Evolutionary conservation across 2,888 invertebrate species (phyloP).

Genomic region (Tenthredo amoena): DNA sequence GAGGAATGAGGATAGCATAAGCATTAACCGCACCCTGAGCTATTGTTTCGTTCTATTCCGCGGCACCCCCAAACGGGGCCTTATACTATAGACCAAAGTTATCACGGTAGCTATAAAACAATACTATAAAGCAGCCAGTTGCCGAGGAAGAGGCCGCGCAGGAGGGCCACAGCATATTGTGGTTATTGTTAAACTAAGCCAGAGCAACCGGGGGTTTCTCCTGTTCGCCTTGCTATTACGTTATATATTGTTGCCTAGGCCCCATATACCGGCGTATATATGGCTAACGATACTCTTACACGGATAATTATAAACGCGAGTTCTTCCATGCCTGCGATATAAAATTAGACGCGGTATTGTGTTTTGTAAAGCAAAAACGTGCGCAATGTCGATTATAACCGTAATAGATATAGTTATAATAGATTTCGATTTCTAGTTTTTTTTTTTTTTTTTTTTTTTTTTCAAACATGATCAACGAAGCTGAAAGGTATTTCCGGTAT

Average conservation of each 20-base stretch:
- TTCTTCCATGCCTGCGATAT: neutral
- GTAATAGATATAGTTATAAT: neutral
- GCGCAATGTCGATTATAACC: neutral
- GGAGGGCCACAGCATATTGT: conserved; percentile 71
- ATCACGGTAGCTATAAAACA: conserved; percentile 74
- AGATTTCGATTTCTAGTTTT: neutral
- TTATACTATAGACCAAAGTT: conserved; percentile 63
- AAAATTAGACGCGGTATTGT: neutral
- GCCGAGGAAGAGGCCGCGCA: conserved; percentile 52
- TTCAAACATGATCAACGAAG: neutral
- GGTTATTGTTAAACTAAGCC: conserved; percentile 68
- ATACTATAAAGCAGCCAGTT: conserved; percentile 65
- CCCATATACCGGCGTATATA: neutral
- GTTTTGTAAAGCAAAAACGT: neutral
- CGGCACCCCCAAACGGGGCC: conserved; percentile 59
- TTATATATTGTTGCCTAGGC: conserved; percentile 36
- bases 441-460: neutral
- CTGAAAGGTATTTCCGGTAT: conserved; percentile 15
- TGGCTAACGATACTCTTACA: conserved; percentile 19
- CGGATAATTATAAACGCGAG: conserved; percentile 17
- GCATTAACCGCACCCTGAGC: conserved; percentile 73
- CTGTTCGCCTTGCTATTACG: conserved; percentile 28
- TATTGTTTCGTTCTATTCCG: conserved; percentile 72
- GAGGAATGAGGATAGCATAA: conserved; percentile 61
- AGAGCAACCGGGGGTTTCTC: conserved; percentile 18